These are phyloP conservation scores for Agrochola lychnidis DNA, from an alignment of 2,888 invertebrate species.

Conservation along the genomic window DNA sequence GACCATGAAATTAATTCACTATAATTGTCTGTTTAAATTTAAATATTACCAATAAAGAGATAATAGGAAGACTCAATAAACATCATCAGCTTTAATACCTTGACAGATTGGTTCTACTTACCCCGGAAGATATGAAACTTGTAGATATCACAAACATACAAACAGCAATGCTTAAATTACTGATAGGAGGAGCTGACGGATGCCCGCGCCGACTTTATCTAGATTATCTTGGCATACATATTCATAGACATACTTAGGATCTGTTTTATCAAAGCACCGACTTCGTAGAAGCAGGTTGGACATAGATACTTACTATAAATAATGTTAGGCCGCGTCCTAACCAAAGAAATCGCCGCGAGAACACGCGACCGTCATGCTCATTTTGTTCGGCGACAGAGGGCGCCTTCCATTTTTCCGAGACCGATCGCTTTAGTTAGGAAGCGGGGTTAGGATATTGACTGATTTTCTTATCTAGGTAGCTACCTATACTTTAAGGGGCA, in stretches of 20 bases:
- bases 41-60: no score
- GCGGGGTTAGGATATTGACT: not conserved
- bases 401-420: not conserved
- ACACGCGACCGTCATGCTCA: not conserved
- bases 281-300: not conserved
- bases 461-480: not conserved
- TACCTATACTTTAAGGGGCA: not conserved
- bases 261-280: constrained; percentile 15
- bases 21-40: not conserved
- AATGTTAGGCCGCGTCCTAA: no score
- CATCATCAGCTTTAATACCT: constrained; percentile 2
- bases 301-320: not conserved
- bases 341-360: no score
- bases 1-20: not conserved
- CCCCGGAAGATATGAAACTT: constrained; percentile 9
- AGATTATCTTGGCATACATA: constrained; percentile 48
- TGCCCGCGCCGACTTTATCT: constrained; percentile 40
- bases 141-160: constrained; percentile 29
- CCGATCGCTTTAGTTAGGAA: not conserved
- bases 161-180: constrained; percentile 44
- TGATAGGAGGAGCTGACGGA: constrained; percentile 38
- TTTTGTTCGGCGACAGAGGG: not conserved
- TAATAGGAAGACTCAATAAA: not conserved
- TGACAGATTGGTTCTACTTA: constrained; percentile 11
- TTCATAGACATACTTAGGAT: constrained; percentile 50